Percentiles rank a stretch among this genome's conserved stretches.
Conservation (phyloP, 2,888 invertebrate species). For the Stictocephala bisonia region DNA sequence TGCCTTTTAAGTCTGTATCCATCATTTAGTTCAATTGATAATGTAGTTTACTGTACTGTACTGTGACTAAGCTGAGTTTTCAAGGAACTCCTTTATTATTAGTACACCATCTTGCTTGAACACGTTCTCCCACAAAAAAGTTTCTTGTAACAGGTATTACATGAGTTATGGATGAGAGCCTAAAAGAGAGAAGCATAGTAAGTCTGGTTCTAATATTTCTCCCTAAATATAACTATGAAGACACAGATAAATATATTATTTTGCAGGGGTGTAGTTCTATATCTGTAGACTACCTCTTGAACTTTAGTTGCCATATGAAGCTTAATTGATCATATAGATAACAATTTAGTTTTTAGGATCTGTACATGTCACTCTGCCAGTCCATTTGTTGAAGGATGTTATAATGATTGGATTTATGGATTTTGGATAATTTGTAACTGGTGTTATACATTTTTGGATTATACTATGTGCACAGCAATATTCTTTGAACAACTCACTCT, state of each 20-base stretch:
- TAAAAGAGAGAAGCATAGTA: not conserved
- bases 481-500: constrained; percentile 43
- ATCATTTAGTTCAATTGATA: constrained; percentile 28
- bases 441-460: constrained; percentile 46
- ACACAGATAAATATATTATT: constrained; percentile 18
- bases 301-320: not conserved
- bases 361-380: constrained; percentile 53
- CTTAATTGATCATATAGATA: constrained; percentile 37
- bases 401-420: too few species aligned
- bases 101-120: constrained; percentile 4
- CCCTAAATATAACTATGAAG: constrained; percentile 46
- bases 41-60: constrained; percentile 35
- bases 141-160: not conserved
- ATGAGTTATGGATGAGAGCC: not conserved
- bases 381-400: constrained; percentile 50
- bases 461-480: constrained; percentile 49
- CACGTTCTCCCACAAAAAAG: constrained; percentile 30
- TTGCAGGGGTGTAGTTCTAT: constrained; percentile 46
- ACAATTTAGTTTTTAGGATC: constrained; percentile 46
- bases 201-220: constrained; percentile 41
- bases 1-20: constrained; percentile 26
- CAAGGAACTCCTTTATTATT: not conserved
- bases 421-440: too few species aligned
- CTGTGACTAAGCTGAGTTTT: not conserved
- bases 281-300: constrained; percentile 29